phyloP scores from a whole-genome alignment of 2,113 vertebrate species.

The Eolophus roseicapilla region DNA sequence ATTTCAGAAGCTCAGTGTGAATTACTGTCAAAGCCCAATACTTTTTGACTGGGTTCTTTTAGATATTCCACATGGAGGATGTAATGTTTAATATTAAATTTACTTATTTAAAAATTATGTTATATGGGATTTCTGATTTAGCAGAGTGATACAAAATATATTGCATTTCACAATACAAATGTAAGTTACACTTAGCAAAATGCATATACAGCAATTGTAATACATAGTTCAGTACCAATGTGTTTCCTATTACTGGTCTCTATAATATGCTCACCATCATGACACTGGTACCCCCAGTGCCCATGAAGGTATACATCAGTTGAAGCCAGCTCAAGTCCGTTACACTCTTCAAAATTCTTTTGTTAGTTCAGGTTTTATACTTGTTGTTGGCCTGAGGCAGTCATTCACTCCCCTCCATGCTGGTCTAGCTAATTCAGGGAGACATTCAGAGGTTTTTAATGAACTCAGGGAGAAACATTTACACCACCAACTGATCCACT shows the following conservation, averaged over 20 bases:
- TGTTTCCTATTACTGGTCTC: not conserved
- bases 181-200: not conserved
- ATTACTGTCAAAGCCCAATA: not conserved
- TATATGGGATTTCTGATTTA: not conserved
- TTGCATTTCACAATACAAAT: not conserved
- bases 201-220: not conserved
- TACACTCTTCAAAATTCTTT: not conserved
- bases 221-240: not conserved
- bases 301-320: fast-evolving
- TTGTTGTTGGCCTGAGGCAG: not conserved
- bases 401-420: not conserved
- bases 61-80: not conserved
- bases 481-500: not conserved
- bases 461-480: not conserved
- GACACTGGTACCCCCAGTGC: too few species aligned
- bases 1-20: not conserved
- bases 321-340: not conserved
- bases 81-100: not conserved
- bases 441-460: not conserved
- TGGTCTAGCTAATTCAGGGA: not conserved
- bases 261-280: not conserved
- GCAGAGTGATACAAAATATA: not conserved
- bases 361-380: not conserved
- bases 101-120: not conserved
- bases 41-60: not conserved